Evolutionary conservation across 2,113 vertebrate species (phyloP).

Genomic region (Cyprinus carpio): DNA sequence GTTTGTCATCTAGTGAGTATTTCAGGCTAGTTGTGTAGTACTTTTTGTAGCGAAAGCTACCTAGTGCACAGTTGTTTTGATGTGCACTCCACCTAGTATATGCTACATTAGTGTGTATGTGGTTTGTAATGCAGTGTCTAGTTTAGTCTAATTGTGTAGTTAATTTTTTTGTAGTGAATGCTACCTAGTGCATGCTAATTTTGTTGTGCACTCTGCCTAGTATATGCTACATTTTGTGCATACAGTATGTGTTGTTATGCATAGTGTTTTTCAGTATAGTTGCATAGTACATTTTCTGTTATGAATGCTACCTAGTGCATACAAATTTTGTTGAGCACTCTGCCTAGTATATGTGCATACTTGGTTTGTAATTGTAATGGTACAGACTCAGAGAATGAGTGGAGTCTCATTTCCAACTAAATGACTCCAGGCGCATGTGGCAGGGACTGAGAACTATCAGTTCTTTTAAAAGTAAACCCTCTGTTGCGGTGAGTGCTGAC

Average conservation of each 20-base stretch:
- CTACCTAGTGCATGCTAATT: not conserved
- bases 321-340: not conserved
- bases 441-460: too few relatives aligned
- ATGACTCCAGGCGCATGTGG: too few relatives aligned
- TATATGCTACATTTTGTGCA: not conserved
- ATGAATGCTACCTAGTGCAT: not conserved
- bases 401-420: too few relatives aligned
- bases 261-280: not conserved
- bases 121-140: not conserved
- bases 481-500: too few relatives aligned
- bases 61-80: not conserved
- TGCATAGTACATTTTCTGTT: too few relatives aligned
- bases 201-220: not conserved
- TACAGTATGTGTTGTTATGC: not conserved
- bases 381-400: too few relatives aligned
- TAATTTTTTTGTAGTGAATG: not conserved
- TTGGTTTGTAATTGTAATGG: not conserved
- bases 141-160: not conserved
- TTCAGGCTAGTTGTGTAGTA: not conserved
- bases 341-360: not conserved
- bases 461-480: too few relatives aligned
- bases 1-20: not conserved
- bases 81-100: not conserved
- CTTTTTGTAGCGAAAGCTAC: not conserved
- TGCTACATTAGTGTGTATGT: not conserved